Evolutionary conservation across 2,797 vertebrate species (phyloP), one percentile per base, ranked within the genome.

Genomic region (Odontamblyopus rebecca): DNA sequence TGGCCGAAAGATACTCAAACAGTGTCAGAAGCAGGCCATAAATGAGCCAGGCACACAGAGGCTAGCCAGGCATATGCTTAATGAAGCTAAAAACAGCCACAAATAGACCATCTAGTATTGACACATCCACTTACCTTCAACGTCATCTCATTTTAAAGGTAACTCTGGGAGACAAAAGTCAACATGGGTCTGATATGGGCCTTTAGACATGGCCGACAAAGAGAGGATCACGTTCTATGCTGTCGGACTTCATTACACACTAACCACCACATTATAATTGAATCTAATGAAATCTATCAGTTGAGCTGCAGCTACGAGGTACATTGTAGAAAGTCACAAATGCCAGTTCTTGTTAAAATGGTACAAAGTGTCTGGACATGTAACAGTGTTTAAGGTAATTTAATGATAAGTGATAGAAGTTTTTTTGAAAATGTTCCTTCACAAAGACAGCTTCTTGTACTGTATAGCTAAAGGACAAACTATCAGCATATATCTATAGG

Each of bases 71-170:
- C 50, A 73, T 83, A 56, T 67, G 69, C 74, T 75, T 75, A 68
- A 59, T 18, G 66, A 67, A 74, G 75, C 70, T 80, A 76, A 84
- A 82, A 84, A 82, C 51, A 79, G 61, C 78, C 79, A 82, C 76
- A 80, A 80, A 84, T 63, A 77, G 75, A 77, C 74, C 29, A 61
- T 69, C 76, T 71, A 26, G 60, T 59, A 23, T 69, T 86, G 87
- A 88, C 90, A 89, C 69, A 69, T 86, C 80, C 86, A 91, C 90
- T 91, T 91, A 91, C 88, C 88, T 90, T 74, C 50, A 63, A 73
- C 16, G 74, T 86, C 90, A 70, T 75, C 44, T 66, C 72, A 88
- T 61, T 72, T 68, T 78, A 68, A 83, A 77, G 76, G 82, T 85
- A 84, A 89, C 74, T 23, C 71, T 77, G 82, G 86, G 85, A 86